These are phyloP conservation scores for Engraulis encrasicolus DNA, from an alignment of 2,113 vertebrate species.

Conservation along the genomic window DNA sequence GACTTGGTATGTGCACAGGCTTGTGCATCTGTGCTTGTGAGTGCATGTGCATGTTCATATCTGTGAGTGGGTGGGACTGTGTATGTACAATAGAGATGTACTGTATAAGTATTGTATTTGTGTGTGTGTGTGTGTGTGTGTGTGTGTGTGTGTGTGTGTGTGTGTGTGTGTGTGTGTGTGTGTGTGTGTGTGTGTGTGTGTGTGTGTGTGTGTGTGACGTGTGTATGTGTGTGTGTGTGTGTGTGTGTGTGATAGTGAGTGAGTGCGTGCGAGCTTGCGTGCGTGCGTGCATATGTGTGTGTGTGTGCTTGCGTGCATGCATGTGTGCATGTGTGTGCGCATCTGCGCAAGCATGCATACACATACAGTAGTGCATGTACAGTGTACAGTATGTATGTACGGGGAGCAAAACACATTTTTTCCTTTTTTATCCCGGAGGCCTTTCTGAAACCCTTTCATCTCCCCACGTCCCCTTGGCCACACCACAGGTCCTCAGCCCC, in stretches of 20 bases:
- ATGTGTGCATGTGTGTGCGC: neutral
- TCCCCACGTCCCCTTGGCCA: neutral
- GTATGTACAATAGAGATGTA: too few relatives aligned
- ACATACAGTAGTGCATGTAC: too few relatives aligned
- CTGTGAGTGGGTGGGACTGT: neutral
- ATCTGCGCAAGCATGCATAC: neutral
- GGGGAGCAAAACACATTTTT: too few relatives aligned
- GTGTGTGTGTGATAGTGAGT: neutral
- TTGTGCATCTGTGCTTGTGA: too few relatives aligned
- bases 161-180: neutral
- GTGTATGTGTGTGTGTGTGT: neutral
- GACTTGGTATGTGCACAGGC: neutral
- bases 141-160: too few relatives aligned
- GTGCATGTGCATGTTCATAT: too few relatives aligned
- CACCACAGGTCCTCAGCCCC: neutral
- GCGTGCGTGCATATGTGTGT: neutral
- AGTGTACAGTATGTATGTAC: too few relatives aligned
- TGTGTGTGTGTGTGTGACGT: neutral
- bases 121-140: too few relatives aligned
- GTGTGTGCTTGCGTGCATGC: neutral
- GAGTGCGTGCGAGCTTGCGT: neutral
- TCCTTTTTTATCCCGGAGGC: neutral
- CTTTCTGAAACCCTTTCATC: constrained; percentile 11
- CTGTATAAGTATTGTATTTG: too few relatives aligned
- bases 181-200: neutral